Evolutionary conservation across 1,140 invertebrate species (phyloP).

Genomic region (Goniozus legneri): DNA sequence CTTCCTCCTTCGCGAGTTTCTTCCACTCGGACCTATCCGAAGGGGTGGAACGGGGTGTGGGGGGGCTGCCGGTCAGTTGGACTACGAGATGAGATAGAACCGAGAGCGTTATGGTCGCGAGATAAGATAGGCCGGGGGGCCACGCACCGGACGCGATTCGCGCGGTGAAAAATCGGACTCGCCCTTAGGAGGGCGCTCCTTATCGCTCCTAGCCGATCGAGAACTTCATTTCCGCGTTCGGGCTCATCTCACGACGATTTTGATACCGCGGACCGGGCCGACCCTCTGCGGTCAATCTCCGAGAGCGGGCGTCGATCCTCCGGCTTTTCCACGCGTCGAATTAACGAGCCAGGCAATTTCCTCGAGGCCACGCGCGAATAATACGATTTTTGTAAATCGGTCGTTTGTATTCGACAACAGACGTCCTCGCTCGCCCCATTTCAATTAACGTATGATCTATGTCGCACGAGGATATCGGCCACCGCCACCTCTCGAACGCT

Average conservation of each 20-base stretch:
- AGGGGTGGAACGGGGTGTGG: slow-evolving; percentile 31
- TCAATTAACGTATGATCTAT: slow-evolving; percentile 58
- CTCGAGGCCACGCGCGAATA: slow-evolving; percentile 36
- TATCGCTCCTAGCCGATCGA: neutral
- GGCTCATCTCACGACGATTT: slow-evolving; percentile 46
- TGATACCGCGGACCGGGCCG: slow-evolving; percentile 44
- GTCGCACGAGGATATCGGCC: slow-evolving; percentile 44
- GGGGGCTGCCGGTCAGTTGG: slow-evolving; percentile 28
- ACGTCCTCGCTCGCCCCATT: slow-evolving; percentile 48
- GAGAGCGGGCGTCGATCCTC: too few relatives aligned
- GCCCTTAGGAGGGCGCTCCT: too few relatives aligned
- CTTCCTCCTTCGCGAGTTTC: slow-evolving; percentile 10
- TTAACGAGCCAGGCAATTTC: neutral
- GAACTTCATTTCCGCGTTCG: slow-evolving; percentile 51
- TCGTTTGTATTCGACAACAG: slow-evolving; percentile 54
- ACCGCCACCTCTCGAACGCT: slow-evolving; percentile 46
- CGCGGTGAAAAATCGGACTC: slow-evolving; percentile 52
- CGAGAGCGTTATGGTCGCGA: slow-evolving; percentile 48
- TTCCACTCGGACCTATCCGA: too few relatives aligned
- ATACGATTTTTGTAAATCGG: slow-evolving; percentile 56
- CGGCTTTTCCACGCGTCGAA: too few relatives aligned
- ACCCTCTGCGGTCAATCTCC: slow-evolving; percentile 36
- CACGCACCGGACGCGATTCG: slow-evolving; percentile 45
- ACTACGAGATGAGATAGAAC: slow-evolving; percentile 52
- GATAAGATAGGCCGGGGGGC: slow-evolving; percentile 52